These are phyloP conservation scores for Cyanistes caeruleus DNA, from an alignment of 2,113 vertebrate genomes.

Conservation along the genomic window DNA sequence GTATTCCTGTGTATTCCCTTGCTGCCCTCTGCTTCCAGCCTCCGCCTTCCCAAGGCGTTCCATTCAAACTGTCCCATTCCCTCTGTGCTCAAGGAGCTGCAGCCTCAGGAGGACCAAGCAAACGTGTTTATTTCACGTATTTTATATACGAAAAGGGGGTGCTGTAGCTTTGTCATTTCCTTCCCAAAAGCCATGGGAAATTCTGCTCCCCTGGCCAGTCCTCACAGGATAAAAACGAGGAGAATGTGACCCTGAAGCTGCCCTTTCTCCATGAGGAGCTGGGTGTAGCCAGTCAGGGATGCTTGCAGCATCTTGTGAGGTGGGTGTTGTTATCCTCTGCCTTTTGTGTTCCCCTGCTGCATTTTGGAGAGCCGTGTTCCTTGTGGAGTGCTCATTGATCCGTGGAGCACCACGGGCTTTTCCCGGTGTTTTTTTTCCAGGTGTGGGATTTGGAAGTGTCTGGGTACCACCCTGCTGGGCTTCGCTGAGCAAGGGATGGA, in stretches of 20 bases:
- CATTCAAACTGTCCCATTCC: not conserved
- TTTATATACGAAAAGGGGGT: not conserved
- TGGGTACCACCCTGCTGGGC: not conserved
- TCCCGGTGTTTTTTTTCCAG: not conserved
- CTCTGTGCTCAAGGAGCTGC: not conserved
- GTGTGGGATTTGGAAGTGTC: not conserved
- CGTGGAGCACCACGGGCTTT: rapidly evolving
- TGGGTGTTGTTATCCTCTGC: not conserved
- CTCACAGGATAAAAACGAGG: not conserved
- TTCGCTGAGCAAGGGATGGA: not conserved
- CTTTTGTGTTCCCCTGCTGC: not conserved
- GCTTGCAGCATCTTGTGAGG: not conserved
- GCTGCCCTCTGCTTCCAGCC: not conserved
- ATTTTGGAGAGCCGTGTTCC: rapidly evolving
- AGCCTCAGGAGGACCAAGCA: not conserved
- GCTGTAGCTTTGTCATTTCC: not conserved
- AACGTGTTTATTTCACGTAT: rapidly evolving
- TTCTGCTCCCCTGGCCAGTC: not conserved
- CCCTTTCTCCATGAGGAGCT: not conserved
- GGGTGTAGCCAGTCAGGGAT: not conserved
- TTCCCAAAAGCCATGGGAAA: rapidly evolving
- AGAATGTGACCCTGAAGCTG: not conserved
- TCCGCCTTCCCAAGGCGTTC: not conserved
- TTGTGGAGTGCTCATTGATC: rapidly evolving
- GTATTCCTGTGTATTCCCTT: not conserved